These are phyloP conservation scores for Microtus richardsoni DNA, from an alignment of 2,113 vertebrate species.

Conservation along the genomic window DNA sequence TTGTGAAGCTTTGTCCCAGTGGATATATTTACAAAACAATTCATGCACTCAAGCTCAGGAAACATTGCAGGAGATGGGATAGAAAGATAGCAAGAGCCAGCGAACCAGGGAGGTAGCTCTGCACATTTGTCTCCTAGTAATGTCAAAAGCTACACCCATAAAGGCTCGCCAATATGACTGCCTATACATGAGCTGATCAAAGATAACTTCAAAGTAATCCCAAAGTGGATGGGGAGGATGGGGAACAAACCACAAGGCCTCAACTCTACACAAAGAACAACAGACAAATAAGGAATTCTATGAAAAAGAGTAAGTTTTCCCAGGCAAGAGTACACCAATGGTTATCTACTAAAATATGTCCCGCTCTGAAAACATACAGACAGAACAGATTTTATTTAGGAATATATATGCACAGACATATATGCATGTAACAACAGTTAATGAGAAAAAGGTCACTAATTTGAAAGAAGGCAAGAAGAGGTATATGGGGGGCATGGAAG, in stretches of 20 bases:
- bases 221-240: background rate
- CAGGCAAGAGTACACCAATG: background rate
- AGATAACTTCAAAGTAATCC: background rate
- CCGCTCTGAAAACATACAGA: background rate
- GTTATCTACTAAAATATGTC: background rate
- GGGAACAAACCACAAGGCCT: background rate
- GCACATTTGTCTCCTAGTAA: background rate
- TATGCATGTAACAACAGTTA: background rate
- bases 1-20: background rate
- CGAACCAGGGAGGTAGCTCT: too few species aligned
- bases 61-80: background rate
- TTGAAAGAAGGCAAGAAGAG: background rate
- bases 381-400: background rate
- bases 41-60: background rate
- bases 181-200: background rate
- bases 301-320: background rate
- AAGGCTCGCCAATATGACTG: background rate
- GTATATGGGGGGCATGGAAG: background rate
- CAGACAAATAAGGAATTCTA: background rate
- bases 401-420: too few species aligned
- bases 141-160: background rate
- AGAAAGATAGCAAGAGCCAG: background rate
- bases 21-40: background rate
- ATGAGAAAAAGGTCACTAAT: background rate
- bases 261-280: background rate